Percentiles rank a stretch among this genome's conserved stretches.
Conservation (phyloP, 1,140 invertebrate species). For the Stegodyphus mimosarum region DNA sequence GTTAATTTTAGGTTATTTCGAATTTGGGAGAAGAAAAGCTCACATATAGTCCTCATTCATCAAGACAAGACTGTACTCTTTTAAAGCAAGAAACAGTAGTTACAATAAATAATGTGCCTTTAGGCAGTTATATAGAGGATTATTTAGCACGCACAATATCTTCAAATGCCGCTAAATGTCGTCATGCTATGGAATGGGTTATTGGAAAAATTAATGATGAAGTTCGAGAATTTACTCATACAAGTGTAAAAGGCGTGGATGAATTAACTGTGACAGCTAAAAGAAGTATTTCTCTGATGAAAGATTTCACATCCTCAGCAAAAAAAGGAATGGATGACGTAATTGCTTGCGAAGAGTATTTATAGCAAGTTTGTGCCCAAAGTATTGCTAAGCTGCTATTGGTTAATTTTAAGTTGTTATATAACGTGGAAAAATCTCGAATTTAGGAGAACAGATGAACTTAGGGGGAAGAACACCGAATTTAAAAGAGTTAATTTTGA, state of each 20-base stretch:
- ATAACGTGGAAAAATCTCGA: no score
- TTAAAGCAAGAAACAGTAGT: conserved; percentile 95
- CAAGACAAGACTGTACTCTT: conserved; percentile 76
- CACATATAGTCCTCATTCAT: conserved; percentile 87
- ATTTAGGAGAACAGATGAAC: no score
- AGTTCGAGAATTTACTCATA: conserved; percentile 81
- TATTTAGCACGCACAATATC: conserved; percentile 89
- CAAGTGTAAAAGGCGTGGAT: conserved; percentile 83
- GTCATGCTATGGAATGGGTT: conserved; percentile 96
- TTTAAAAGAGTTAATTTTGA: no score
- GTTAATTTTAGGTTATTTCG: no score
- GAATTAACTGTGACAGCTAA: conserved; percentile 82
- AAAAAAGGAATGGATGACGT: conserved; percentile 83
- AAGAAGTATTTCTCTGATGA: conserved; percentile 74
- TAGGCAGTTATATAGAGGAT: conserved; percentile 93
- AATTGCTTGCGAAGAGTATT: no score
- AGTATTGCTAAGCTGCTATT: no score
- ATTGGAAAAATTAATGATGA: conserved; percentile 83
- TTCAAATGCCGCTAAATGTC: conserved; percentile 91
- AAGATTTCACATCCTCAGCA: conserved; percentile 76
- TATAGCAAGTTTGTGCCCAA: no score
- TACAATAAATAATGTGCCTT: conserved; percentile 89
- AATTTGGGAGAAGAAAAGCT: no score
- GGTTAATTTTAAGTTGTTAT: no score
- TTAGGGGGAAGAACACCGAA: no score